A percentile compares a stretch with the other conserved stretches of the same genome.
Conservation (phyloP, 2,888 invertebrate species). For the Willowsia nigromaculata region DNA sequence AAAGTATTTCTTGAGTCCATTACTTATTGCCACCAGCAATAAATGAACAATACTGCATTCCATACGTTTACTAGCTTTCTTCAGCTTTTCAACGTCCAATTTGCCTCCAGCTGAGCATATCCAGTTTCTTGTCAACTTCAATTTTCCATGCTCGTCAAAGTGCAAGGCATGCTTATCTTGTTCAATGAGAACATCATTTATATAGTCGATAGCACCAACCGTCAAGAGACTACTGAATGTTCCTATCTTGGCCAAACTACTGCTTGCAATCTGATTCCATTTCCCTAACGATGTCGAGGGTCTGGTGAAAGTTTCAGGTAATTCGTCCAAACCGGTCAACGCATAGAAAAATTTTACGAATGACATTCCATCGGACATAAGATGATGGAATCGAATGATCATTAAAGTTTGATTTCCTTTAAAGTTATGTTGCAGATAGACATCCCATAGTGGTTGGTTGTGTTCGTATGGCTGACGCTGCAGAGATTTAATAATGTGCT, state of each 20-base stretch:
- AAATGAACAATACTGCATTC: conserved; percentile 18
- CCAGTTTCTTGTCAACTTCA: not conserved
- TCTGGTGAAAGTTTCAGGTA: not conserved
- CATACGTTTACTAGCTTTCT: not conserved
- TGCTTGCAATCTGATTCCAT: not conserved
- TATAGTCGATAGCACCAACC: not conserved
- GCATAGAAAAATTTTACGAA: not conserved
- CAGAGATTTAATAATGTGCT: not conserved
- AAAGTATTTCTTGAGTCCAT: conserved; percentile 22
- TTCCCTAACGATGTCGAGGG: not conserved
- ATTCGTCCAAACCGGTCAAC: not conserved
- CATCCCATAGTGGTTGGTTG: conserved; percentile 23
- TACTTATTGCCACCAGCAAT: not conserved
- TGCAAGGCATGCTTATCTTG: not conserved
- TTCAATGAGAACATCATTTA: not conserved
- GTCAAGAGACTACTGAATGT: not conserved
- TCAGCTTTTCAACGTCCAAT: not conserved
- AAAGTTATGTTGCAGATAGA: not conserved
- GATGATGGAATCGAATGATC: conserved; percentile 16
- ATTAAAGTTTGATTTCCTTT: not conserved
- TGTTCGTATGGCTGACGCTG: not conserved
- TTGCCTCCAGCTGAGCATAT: not conserved
- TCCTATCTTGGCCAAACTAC: not conserved
- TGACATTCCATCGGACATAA: conserved; percentile 30
- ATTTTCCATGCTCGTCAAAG: not conserved